phyloP scores from a whole-genome alignment of 2,888 invertebrate genomes.

The Drosophila quasianomalipes region DNA sequence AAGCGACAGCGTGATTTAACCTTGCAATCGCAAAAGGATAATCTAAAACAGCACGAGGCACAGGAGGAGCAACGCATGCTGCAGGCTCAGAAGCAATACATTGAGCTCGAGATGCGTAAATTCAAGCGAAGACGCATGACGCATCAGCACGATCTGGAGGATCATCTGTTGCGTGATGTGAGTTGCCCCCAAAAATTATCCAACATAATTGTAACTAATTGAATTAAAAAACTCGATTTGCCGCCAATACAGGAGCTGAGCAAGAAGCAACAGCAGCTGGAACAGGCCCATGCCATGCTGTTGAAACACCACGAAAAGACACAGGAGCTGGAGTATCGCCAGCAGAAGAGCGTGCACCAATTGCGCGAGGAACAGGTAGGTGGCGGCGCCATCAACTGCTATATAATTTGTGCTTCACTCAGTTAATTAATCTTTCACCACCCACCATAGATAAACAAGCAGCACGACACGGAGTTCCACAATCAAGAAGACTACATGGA shows the following conservation, averaged over 20 bases:
- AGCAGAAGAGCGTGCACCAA: slow-evolving; percentile 97
- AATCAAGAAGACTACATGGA: slow-evolving; percentile 99
- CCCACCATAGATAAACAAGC: slow-evolving; percentile 88
- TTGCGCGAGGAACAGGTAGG: slow-evolving; percentile 93
- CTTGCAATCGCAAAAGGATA: slow-evolving; percentile 96
- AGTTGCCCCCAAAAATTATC: slow-evolving; percentile 6
- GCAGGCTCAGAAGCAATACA: slow-evolving; percentile 94
- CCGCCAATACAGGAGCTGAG: slow-evolving; percentile 91
- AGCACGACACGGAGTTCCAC: slow-evolving; percentile 97
- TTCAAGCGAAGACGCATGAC: slow-evolving; percentile 96
- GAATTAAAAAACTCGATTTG: neutral
- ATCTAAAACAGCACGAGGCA: slow-evolving; percentile 95
- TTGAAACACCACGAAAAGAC: slow-evolving; percentile 98
- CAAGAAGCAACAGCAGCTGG: slow-evolving; percentile 97
- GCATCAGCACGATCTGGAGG: slow-evolving; percentile 94
- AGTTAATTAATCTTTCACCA: neutral
- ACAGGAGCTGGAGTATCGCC: slow-evolving; percentile 97
- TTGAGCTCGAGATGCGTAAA: slow-evolving; percentile 96
- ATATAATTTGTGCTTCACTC: neutral
- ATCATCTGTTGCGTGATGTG: slow-evolving; percentile 95
- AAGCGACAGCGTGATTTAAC: slow-evolving; percentile 96
- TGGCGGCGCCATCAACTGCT: neutral
- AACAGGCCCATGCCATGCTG: slow-evolving; percentile 97
- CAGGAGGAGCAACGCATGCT: slow-evolving; percentile 95
- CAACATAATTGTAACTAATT: neutral